Conservation (phyloP, 2,888 invertebrate genomes). For the Teleogryllus oceanicus region DNA sequence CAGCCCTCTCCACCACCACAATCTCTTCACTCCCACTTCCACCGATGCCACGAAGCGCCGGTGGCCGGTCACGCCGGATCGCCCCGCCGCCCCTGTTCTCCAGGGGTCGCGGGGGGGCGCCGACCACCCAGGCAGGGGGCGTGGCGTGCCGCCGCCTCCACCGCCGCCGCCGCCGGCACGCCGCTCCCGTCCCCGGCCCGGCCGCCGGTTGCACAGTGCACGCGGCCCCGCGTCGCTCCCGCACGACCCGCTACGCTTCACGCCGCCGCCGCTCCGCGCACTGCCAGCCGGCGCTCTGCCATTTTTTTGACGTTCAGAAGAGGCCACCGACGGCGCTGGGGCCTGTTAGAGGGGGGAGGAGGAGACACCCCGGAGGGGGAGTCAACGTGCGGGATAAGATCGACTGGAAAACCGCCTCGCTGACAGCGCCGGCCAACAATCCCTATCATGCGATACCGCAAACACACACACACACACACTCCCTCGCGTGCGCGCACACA, state of each 20-base stretch:
- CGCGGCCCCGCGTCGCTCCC: neutral
- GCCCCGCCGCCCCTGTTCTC: conserved; percentile 54
- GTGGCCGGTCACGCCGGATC: conserved; percentile 51
- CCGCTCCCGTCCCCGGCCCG: conserved; percentile 46
- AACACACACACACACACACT: conserved; percentile 11
- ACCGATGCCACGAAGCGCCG: conserved; percentile 45
- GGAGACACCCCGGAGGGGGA: conserved; percentile 38
- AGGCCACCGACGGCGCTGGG: conserved; percentile 48
- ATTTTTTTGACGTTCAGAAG: conserved; percentile 44
- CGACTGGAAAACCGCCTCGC: conserved; percentile 36
- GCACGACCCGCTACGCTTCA: neutral
- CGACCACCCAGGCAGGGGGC: conserved; percentile 35
- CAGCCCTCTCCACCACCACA: neutral
- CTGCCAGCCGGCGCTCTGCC: conserved; percentile 46
- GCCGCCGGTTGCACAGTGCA: neutral
- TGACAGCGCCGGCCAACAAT: conserved; percentile 35
- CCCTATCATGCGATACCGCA: conserved; percentile 24
- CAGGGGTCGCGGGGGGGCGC: conserved; percentile 42
- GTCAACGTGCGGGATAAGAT: conserved; percentile 39
- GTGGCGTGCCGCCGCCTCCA: neutral
- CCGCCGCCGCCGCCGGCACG: conserved; percentile 38
- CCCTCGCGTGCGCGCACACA: conserved; percentile 18
- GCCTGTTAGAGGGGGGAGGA: conserved; percentile 48
- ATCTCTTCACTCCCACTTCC: no score
- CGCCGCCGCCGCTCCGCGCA: neutral